Conservation (phyloP, 2,797 vertebrate genomes). For the Premnoplex brunnescens region DNA sequence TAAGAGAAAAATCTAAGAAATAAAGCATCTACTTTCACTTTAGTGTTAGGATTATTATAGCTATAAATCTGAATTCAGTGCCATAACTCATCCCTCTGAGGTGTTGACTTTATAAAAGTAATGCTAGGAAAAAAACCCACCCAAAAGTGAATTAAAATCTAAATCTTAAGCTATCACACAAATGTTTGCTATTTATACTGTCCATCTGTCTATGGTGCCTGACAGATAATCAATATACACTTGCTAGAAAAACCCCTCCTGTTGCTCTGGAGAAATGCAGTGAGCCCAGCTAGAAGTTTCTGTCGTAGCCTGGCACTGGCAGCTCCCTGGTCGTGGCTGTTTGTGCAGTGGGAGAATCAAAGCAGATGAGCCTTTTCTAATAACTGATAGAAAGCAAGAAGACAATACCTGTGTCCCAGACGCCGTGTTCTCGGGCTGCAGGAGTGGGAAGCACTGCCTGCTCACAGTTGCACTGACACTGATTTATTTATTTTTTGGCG, state of each 20-base stretch:
- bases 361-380: not conserved
- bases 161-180: not conserved
- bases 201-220: not conserved
- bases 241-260: not conserved
- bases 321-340: not conserved
- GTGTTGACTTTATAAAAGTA: not conserved
- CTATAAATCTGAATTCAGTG: not conserved
- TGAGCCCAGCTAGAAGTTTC: not conserved
- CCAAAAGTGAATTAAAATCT: not conserved
- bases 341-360: not conserved
- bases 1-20: not conserved
- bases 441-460: not conserved
- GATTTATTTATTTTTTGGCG: not conserved
- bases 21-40: not conserved
- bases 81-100: not conserved
- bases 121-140: not conserved
- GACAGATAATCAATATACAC: conserved; percentile 25
- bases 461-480: not conserved
- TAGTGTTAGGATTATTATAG: not conserved
- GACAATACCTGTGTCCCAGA: not conserved
- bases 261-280: not conserved
- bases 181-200: conserved; percentile 3
- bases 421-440: not conserved
- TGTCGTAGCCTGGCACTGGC: not conserved
- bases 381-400: not conserved